phyloP scores from a whole-genome alignment of 1,140 invertebrate species.

The Drosophila sp. region DNA sequence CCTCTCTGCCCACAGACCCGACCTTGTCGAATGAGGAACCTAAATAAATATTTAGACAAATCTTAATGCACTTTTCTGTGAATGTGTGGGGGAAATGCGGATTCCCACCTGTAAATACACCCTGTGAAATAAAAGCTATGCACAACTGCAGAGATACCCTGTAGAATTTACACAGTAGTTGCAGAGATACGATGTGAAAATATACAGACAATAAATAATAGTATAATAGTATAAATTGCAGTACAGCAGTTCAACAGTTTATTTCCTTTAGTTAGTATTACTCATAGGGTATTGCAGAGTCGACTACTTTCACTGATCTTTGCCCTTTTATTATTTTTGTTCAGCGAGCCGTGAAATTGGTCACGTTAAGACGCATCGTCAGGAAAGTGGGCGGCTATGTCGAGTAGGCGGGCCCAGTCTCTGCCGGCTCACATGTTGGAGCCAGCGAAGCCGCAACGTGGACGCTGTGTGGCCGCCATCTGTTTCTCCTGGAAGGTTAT shows the following conservation, averaged over 20 bases:
- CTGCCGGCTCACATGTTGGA: conserved; percentile 78
- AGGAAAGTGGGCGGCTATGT: conserved; percentile 56
- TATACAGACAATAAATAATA: no score
- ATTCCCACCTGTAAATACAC: conserved; percentile 25
- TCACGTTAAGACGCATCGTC: conserved; percentile 20
- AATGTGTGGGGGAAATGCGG: conserved; percentile 6
- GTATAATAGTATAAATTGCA: no score
- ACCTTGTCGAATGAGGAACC: conserved; percentile 61
- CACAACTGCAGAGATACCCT: neutral
- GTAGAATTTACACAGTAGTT: neutral
- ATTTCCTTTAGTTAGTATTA: neutral
- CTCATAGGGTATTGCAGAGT: conserved; percentile 1
- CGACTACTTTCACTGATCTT: neutral
- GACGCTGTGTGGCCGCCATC: conserved; percentile 85
- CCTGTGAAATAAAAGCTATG: neutral
- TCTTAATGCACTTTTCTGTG: conserved; percentile 42
- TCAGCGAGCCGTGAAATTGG: conserved; percentile 60
- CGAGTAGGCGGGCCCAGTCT: conserved; percentile 76
- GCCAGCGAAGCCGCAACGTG: conserved; percentile 71
- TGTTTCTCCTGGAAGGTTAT: conserved; percentile 90
- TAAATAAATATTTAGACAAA: conserved; percentile 79
- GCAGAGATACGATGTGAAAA: neutral
- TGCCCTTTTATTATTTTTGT: conserved; percentile 58
- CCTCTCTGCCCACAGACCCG: conserved; percentile 30
- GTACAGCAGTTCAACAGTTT: neutral